Conservation (phyloP, 2,113 vertebrate species). For the Hippocampus comes region DNA sequence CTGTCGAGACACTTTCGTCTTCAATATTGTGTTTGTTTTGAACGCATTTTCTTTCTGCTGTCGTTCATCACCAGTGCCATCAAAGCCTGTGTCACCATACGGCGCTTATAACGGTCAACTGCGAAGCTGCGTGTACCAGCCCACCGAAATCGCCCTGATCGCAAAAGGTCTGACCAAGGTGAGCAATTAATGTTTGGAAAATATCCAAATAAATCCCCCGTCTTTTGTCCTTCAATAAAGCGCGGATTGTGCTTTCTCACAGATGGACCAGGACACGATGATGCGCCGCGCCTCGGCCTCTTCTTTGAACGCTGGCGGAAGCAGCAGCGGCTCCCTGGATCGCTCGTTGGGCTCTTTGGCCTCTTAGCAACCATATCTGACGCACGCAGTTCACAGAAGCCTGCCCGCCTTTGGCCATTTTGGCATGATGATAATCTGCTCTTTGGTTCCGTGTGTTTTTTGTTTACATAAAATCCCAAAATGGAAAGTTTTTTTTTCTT, state of each 20-base stretch:
- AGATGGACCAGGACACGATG: constrained; percentile 73
- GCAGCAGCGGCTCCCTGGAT: constrained; percentile 67
- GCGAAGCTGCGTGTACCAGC: constrained; percentile 85
- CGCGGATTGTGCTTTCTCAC: not conserved
- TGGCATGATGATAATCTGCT: not conserved
- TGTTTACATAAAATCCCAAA: not conserved
- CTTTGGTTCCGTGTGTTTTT: not conserved
- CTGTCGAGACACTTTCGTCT: too few relatives aligned
- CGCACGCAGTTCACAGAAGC: constrained; percentile 4
- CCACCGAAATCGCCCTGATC: constrained; percentile 89
- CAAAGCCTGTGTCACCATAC: constrained; percentile 80
- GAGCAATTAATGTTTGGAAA: constrained; percentile 13
- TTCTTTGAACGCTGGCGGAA: constrained; percentile 62
- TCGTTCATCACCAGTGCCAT: constrained; percentile 51
- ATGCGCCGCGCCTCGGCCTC: constrained; percentile 73
- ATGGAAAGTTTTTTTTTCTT: not conserved
- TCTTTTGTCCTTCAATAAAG: not conserved
- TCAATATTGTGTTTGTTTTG: too few relatives aligned
- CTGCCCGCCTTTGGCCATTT: not conserved
- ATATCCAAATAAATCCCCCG: too few relatives aligned
- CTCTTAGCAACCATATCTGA: not conserved
- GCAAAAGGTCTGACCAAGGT: constrained; percentile 77
- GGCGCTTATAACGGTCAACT: constrained; percentile 80
- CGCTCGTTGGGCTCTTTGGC: constrained; percentile 65
- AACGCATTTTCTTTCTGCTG: too few relatives aligned